These are phyloP conservation scores for Cassiopea andromeda DNA, from an alignment of 30 jellyfish, hydroid and myxozoan genomes.

Conservation along the genomic window DNA sequence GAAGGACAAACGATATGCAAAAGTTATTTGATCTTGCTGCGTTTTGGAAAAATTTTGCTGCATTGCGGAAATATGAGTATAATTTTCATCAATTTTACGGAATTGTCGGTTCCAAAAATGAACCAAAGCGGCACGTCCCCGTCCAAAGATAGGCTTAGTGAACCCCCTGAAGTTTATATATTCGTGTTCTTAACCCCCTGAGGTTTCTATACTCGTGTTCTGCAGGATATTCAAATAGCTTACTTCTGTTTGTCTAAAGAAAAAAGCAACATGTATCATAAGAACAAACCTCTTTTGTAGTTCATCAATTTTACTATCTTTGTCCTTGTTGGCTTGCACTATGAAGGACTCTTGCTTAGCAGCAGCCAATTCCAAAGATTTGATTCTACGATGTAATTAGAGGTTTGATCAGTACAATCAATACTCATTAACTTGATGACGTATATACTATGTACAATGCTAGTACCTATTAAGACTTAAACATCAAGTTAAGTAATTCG, in stretches of 20 bases:
- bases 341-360: conserved; percentile 38
- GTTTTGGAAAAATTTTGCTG: too few relatives aligned
- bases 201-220: too few relatives aligned
- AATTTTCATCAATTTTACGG: too few relatives aligned
- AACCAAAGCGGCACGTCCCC: too few relatives aligned
- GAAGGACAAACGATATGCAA: too few relatives aligned
- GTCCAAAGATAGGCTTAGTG: too few relatives aligned
- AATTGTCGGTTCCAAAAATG: too few relatives aligned
- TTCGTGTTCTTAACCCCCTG: too few relatives aligned
- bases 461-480: background rate
- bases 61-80: too few relatives aligned
- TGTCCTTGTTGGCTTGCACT: conserved; percentile 51
- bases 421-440: too few relatives aligned
- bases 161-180: too few relatives aligned
- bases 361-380: conserved; percentile 46
- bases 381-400: conserved; percentile 16
- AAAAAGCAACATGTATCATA: background rate
- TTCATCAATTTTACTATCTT: conserved; percentile 51
- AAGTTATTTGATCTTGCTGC: too few relatives aligned
- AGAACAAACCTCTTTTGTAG: conserved; percentile 47
- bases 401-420: background rate
- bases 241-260: background rate
- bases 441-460: background rate
- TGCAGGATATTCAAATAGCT: background rate
- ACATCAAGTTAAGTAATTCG: background rate